A percentile compares a stretch with the other conserved stretches of the same genome.
These are phyloP conservation scores for Dysdera silvatica DNA, from an alignment of 1,140 invertebrate species.

Conservation along the genomic window DNA sequence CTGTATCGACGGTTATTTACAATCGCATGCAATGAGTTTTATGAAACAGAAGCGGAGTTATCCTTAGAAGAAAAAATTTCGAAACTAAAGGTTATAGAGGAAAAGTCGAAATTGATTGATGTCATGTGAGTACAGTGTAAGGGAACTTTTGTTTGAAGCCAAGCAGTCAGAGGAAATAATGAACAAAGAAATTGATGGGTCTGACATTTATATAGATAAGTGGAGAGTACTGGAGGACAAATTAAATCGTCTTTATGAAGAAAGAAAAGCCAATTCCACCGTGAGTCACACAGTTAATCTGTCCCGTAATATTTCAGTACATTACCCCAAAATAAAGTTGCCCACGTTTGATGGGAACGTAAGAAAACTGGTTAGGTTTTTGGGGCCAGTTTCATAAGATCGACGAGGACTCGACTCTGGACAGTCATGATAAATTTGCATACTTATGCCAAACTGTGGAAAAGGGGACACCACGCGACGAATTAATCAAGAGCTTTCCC, in stretches of 20 bases:
- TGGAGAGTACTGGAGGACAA: too few relatives aligned
- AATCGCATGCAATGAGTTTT: background rate
- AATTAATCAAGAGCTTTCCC: slow-evolving; percentile 25
- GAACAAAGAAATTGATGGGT: background rate
- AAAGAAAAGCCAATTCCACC: too few relatives aligned
- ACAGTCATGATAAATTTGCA: slow-evolving; percentile 3
- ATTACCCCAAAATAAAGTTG: slow-evolving; percentile 6
- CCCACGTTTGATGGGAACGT: slow-evolving; percentile 15
- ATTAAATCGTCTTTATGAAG: too few relatives aligned
- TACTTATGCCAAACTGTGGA: slow-evolving; percentile 6
- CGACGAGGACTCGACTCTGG: background rate
- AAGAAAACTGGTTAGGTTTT: slow-evolving; percentile 4
- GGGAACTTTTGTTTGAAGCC: background rate
- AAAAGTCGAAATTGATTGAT: slow-evolving; percentile 7
- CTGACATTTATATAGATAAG: background rate
- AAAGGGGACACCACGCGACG: background rate
- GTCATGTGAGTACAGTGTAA: background rate
- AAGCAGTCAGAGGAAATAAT: background rate
- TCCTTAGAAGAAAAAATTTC: background rate
- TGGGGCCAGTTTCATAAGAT: slow-evolving; percentile 17
- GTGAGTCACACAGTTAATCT: too few relatives aligned
- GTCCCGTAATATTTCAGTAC: background rate
- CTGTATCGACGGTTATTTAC: background rate
- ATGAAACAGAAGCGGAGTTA: too few relatives aligned
- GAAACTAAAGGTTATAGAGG: background rate